phyloP scores from a whole-genome alignment of 2,113 vertebrate species.

The Lophotis ruficrista region DNA sequence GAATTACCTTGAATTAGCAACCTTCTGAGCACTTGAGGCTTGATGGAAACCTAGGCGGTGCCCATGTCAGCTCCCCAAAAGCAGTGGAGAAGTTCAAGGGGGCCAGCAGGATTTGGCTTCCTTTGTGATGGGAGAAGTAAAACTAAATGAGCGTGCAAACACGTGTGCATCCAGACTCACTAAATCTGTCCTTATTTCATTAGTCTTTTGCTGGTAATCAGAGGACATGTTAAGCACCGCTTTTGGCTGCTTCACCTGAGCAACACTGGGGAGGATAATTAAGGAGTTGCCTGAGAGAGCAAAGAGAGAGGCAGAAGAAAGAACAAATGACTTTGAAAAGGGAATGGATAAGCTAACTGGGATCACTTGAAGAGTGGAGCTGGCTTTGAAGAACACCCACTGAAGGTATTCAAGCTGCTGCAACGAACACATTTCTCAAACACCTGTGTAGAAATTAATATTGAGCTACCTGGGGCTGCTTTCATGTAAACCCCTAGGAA shows the following conservation, averaged over 20 bases:
- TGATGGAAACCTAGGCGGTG: neutral
- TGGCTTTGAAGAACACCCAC: conserved; percentile 58
- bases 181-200: conserved; percentile 12
- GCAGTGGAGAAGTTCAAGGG: neutral
- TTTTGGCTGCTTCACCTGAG: conserved; percentile 32
- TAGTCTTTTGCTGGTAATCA: neutral
- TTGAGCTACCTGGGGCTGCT: conserved; percentile 3
- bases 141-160: neutral
- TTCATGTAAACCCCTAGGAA: conserved; percentile 13
- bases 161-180: neutral
- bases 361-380: conserved; percentile 20
- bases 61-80: neutral
- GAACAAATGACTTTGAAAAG: neutral
- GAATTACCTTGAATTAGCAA: conserved; percentile 52
- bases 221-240: conserved; percentile 8
- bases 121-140: neutral
- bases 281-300: neutral
- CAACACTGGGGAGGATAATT: conserved; percentile 39
- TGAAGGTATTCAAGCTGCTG: conserved; percentile 27
- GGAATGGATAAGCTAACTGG: conserved; percentile 2
- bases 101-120: conserved; percentile 1
- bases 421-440: neutral
- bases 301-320: conserved; percentile 11
- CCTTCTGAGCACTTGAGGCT: neutral
- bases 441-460: conserved; percentile 4